A percentile compares a stretch with the other conserved stretches of the same genome.
These are phyloP conservation scores for Syngnathus scovelli DNA, from an alignment of 2,113 vertebrate species.

Conservation along the genomic window DNA sequence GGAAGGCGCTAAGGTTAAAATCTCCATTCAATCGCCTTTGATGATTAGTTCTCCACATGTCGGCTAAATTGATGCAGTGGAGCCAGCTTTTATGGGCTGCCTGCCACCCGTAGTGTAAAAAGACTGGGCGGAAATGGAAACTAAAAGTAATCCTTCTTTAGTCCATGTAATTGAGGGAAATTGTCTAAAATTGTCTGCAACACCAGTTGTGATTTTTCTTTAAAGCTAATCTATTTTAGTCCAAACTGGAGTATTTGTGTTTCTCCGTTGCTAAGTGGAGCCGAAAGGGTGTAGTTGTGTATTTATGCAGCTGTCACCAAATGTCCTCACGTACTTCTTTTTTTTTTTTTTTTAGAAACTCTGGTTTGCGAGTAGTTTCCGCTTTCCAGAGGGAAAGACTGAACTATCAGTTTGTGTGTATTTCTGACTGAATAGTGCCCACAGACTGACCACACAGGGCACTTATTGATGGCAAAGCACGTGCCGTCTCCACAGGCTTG, in stretches of 20 bases:
- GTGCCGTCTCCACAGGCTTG: conserved; percentile 50
- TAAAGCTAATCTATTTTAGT: conserved; percentile 12
- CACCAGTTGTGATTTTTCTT: conserved; percentile 15
- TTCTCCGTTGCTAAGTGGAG: conserved; percentile 52
- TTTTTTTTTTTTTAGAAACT: conserved; percentile 14
- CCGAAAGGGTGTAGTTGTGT: conserved; percentile 18
- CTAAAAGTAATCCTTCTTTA: conserved; percentile 5
- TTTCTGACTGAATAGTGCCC: conserved; percentile 23
- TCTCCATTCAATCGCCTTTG: not conserved
- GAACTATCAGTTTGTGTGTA: conserved; percentile 47
- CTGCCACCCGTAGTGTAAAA: conserved; percentile 7
- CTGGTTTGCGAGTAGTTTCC: conserved; percentile 39
- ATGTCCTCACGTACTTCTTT: conserved; percentile 24
- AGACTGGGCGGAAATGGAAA: conserved; percentile 26
- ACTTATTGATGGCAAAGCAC: conserved; percentile 37
- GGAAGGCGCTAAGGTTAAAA: not conserved
- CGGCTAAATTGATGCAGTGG: not conserved
- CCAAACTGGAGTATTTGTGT: conserved; percentile 28
- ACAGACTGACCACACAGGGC: conserved; percentile 26
- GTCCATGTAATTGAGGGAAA: conserved; percentile 21
- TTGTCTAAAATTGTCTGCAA: conserved; percentile 4
- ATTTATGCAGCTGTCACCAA: conserved; percentile 26
- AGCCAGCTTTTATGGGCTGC: not conserved
- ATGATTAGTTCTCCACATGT: not conserved
- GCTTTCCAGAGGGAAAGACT: conserved; percentile 56